These are phyloP conservation scores for Acipenser oxyrinchus DNA, from an alignment of 2,797 vertebrate species.

Conservation along the genomic window DNA sequence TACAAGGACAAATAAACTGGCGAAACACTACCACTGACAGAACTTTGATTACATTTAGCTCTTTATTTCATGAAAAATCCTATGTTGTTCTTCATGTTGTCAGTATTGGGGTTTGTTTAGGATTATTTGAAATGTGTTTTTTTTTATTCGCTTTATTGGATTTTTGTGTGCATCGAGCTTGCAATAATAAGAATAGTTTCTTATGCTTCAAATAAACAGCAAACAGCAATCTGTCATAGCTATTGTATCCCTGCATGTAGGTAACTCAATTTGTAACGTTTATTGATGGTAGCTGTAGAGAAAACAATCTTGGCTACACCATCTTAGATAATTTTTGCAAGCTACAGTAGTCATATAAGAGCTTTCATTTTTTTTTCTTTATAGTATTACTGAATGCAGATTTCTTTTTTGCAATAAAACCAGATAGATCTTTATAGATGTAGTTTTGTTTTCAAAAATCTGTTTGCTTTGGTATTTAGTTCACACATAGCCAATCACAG, in stretches of 20 bases:
- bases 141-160: slow-evolving; percentile 5
- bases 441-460: too few relatives aligned
- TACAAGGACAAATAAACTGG: neutral
- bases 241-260: slow-evolving; percentile 54
- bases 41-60: neutral
- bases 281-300: slow-evolving; percentile 51
- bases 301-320: too few relatives aligned
- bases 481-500: too few relatives aligned
- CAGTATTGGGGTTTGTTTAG: slow-evolving; percentile 1
- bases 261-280: slow-evolving; percentile 57
- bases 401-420: too few relatives aligned
- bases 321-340: too few relatives aligned
- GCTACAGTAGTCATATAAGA: too few relatives aligned
- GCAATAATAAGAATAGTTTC: slow-evolving; percentile 7
- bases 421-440: too few relatives aligned
- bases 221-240: slow-evolving; percentile 51
- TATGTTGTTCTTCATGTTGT: slow-evolving; percentile 4
- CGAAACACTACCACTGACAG: neutral
- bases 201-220: slow-evolving; percentile 43
- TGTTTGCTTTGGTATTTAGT: too few relatives aligned
- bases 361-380: too few relatives aligned
- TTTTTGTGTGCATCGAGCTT: slow-evolving; percentile 1
- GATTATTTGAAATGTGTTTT: slow-evolving; percentile 4
- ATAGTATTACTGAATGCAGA: too few relatives aligned
- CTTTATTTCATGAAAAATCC: neutral